phyloP scores from a whole-genome alignment of 2,888 invertebrate species.

The Macaria notata region DNA sequence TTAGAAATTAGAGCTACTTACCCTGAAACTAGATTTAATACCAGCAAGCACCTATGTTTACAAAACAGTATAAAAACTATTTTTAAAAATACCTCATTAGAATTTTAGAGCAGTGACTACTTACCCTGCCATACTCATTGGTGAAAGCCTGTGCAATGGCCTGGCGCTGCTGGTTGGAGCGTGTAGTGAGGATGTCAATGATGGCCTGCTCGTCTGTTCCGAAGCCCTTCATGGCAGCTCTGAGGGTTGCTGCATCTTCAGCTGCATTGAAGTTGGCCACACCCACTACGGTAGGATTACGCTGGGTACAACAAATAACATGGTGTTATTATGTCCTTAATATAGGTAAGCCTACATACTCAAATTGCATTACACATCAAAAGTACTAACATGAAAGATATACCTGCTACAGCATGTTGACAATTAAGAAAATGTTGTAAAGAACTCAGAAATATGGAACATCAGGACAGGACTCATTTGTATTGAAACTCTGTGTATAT shows the following conservation, averaged over 20 bases:
- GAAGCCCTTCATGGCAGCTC: conserved; percentile 89
- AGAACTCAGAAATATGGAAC: too few species aligned
- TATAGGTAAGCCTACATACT: too few species aligned
- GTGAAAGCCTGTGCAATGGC: conserved; percentile 84
- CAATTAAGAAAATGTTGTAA: too few species aligned
- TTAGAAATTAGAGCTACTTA: too few species aligned
- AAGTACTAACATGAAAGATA: background rate
- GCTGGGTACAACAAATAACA: conserved; percentile 39
- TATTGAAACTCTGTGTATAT: too few species aligned
- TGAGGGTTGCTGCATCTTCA: conserved; percentile 84
- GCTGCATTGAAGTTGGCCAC: conserved; percentile 83
- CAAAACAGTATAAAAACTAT: too few species aligned
- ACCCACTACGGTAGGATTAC: conserved; percentile 83
- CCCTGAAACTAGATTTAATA: too few species aligned
- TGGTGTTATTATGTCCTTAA: too few species aligned
- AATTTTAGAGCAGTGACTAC: conserved; percentile 21
- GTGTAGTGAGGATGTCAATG: conserved; percentile 86
- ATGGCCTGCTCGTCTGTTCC: conserved; percentile 90
- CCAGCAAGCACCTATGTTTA: too few species aligned
- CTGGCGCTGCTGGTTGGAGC: conserved; percentile 88
- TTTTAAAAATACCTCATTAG: too few species aligned
- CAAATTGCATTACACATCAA: background rate
- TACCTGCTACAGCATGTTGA: background rate
- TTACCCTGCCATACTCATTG: conserved; percentile 81
- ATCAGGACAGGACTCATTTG: too few species aligned